Evolutionary conservation across 1,140 invertebrate species (phyloP), one percentile per base, ranked within the genome.

Genomic region (Phymorhynchus buccinoides): DNA sequence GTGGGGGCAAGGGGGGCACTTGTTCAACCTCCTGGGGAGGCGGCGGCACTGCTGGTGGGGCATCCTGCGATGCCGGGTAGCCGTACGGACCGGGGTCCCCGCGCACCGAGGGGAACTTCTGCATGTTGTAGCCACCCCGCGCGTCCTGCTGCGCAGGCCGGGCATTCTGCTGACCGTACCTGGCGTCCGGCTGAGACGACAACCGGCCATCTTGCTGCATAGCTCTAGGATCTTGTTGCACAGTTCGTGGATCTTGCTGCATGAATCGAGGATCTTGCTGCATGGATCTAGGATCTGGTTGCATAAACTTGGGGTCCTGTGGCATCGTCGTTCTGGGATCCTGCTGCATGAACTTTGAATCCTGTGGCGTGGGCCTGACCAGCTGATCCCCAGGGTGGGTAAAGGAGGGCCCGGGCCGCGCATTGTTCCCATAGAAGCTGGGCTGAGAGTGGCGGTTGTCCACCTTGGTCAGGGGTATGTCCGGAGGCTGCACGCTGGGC

Each of bases 1-100:
- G 91, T 14, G 90, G 91, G 73, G 90, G 92, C 12, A 90, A 90
- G 48, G 91, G 90, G 73, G 91, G 91, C 35, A 89, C 85, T 14
- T 91, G 90, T 41, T 92, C 91, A n/a, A 85, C 87, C 30, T 89
- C 88, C 48, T 79, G 62, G 1, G 86, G 85, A 37, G 90, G 91
- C n/a, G 90, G 91, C 18, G 90, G 77, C 42, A 79, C 30, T 2
- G 48, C 77, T 48, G 77, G 90, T 35, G 91, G 89, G 22, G 90
- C 85, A 35, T 91, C 90, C 37, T 89, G 89, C 35, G 90, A 87
- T 3, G 81, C 79, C 1, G 81, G 81, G 62, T 83, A 83, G 81
- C 81, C 81, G 18, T 83, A 83, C 1, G 83, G 83, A 35, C 68
- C 78, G 22, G 84, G 84, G 1, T 80, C 78, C 22, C 82, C 81